Conservation (phyloP, 2,888 invertebrate genomes). For the Schizotus pectinicornis region DNA sequence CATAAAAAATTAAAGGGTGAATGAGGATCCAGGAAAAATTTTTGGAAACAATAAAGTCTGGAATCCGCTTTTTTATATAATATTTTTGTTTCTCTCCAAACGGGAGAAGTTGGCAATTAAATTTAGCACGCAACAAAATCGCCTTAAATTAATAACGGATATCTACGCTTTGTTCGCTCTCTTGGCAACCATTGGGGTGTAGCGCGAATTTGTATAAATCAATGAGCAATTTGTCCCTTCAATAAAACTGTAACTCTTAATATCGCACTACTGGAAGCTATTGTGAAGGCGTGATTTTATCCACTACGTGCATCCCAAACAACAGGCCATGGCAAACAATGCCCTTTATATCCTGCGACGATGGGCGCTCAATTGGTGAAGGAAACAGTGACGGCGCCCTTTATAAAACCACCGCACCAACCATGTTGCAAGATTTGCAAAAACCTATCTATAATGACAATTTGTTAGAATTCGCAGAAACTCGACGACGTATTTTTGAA, state of each 20-base stretch:
- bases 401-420: background rate
- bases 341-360: constrained; percentile 20
- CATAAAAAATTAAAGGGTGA: too few relatives aligned
- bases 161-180: too few relatives aligned
- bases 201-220: constrained; percentile 9
- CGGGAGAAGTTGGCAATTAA: too few relatives aligned
- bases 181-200: constrained; percentile 3
- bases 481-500: too few relatives aligned
- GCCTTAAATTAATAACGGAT: background rate
- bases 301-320: constrained; percentile 48
- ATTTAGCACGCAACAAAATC: background rate
- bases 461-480: too few relatives aligned
- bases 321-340: constrained; percentile 45
- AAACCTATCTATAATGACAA: too few relatives aligned
- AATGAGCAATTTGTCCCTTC: constrained; percentile 22
- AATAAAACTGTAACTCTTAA: constrained; percentile 43
- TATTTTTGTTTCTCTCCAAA: too few relatives aligned
- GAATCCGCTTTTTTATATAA: too few relatives aligned
- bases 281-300: constrained; percentile 48
- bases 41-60: too few relatives aligned
- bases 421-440: too few relatives aligned
- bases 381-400: constrained; percentile 5
- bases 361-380: constrained; percentile 7
- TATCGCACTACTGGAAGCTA: constrained; percentile 39
- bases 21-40: too few relatives aligned